Percentiles rank a stretch among this genome's conserved stretches.
Conservation (phyloP, 2,797 vertebrate species). For the Gallirallus australis region DNA sequence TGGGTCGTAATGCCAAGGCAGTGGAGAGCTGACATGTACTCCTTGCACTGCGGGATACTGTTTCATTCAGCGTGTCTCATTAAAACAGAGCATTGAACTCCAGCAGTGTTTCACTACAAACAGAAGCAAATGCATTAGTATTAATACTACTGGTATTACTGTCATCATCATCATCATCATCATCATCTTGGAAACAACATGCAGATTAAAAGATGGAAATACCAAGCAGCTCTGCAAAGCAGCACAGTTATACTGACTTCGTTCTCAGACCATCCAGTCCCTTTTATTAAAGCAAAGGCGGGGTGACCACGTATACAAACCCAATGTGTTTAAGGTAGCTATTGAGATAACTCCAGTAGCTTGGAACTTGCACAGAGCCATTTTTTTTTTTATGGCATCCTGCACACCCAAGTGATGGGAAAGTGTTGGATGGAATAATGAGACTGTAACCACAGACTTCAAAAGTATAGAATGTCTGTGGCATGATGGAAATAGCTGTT, state of each 20-base stretch:
- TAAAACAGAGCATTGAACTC: constrained; percentile 43
- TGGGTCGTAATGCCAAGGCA: neutral
- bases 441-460: constrained; percentile 58
- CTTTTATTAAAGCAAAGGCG: constrained; percentile 34
- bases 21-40: constrained; percentile 20
- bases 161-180: neutral
- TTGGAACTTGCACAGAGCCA: constrained; percentile 33
- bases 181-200: constrained; percentile 18
- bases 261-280: neutral
- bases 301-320: neutral
- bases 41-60: constrained; percentile 7
- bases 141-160: neutral
- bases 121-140: constrained; percentile 41
- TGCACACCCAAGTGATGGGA: constrained; percentile 58
- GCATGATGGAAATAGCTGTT: constrained; percentile 54
- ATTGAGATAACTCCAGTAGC: constrained; percentile 16
- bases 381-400: constrained; percentile 43
- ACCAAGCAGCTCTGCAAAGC: constrained; percentile 37
- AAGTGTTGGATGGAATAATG: constrained; percentile 49
- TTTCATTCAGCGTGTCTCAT: constrained; percentile 35
- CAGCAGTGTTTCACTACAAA: constrained; percentile 16
- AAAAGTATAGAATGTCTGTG: constrained; percentile 61
- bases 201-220: constrained; percentile 45
- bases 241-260: neutral
- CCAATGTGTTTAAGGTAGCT: constrained; percentile 14